Evolutionary conservation across 2,888 invertebrate species (phyloP), one percentile per base, ranked within the genome.

Genomic region (Acleris cristana): DNA sequence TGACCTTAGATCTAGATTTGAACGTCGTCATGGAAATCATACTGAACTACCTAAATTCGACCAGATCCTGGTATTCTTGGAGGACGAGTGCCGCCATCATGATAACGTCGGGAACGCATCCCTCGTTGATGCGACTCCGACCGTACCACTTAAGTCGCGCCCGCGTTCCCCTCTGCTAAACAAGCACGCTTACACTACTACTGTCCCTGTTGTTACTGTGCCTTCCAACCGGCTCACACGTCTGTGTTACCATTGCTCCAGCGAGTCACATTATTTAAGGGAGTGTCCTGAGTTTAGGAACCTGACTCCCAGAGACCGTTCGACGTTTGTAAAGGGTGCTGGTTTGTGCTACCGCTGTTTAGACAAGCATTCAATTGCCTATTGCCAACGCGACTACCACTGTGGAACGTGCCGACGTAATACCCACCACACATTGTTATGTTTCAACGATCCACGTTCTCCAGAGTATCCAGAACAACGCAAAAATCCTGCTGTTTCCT

Each of bases 1-100:
- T 16, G 48, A 58, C 26, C 23, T 58, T 10, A 60, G 52, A 18
- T 52, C 60, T 2, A 23, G 59, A 51, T 59, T 59, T 49, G 59
- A 59, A 21, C 51, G 51, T 7, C 51, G 51, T n/a, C 21, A 23
- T 21, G 51, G 51, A n/a, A 14, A 21, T 14, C 51, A 52, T 14
- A 52, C 8, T 3, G 51, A 19, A 12, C 51, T 52, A 8, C 51
- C 51, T 12, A 19, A 16, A 19, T 52, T 52, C 14, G 51, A 52
- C 3, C 16, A 52, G 14, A 7, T 52, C 5, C 16, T 52, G 12
- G 1, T n/a, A 3, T 52, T 52, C 21, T 52, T 52, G 23, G 51
- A 52, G 21, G 51, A 52, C 3, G 21, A 52, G n/a, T 52, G 51
- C 23, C 51, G 51, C 12, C 51, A 52, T 21, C 21, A 21, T 23